These are phyloP conservation scores for Sebastes hubbsi DNA, from an alignment of 2,797 vertebrate genomes.

Conservation along the genomic window DNA sequence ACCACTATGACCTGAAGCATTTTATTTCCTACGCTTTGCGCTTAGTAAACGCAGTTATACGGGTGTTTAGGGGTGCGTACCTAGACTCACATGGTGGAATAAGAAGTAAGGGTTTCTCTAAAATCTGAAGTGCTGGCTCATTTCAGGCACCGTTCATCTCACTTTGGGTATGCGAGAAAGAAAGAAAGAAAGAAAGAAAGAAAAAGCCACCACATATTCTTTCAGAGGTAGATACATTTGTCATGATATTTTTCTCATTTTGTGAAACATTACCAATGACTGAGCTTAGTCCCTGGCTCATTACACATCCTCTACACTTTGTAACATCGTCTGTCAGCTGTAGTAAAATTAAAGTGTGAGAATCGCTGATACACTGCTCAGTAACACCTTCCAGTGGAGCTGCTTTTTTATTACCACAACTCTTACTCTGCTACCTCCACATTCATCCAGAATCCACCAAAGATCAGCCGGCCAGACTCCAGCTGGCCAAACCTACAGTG, in stretches of 20 bases:
- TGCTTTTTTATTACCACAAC: not conserved
- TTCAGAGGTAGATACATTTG: not conserved
- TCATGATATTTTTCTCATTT: not conserved
- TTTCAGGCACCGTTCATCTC: not conserved
- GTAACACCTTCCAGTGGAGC: slow-evolving; percentile 9
- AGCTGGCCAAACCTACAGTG: not conserved
- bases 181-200: not conserved
- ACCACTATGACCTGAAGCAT: not conserved
- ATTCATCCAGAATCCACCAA: slow-evolving; percentile 9
- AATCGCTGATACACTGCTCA: slow-evolving; percentile 14
- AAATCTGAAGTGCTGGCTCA: not conserved
- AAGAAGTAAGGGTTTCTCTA: not conserved
- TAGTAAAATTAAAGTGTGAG: slow-evolving; percentile 2
- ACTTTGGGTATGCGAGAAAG: not conserved
- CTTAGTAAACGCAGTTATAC: not conserved
- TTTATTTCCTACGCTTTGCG: not conserved
- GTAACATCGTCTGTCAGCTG: slow-evolving; percentile 9
- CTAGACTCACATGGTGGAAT: not conserved
- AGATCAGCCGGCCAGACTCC: slow-evolving; percentile 7
- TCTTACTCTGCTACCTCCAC: not conserved
- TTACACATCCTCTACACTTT: slow-evolving; percentile 20
- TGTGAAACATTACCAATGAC: not conserved
- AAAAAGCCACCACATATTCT: not conserved
- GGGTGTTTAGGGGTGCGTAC: not conserved
- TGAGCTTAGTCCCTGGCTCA: slow-evolving; percentile 1